Percentiles rank a stretch among this genome's conserved stretches.
Evolutionary conservation across 2,888 invertebrate species (phyloP).

Genomic region (Saturnia japonica): DNA sequence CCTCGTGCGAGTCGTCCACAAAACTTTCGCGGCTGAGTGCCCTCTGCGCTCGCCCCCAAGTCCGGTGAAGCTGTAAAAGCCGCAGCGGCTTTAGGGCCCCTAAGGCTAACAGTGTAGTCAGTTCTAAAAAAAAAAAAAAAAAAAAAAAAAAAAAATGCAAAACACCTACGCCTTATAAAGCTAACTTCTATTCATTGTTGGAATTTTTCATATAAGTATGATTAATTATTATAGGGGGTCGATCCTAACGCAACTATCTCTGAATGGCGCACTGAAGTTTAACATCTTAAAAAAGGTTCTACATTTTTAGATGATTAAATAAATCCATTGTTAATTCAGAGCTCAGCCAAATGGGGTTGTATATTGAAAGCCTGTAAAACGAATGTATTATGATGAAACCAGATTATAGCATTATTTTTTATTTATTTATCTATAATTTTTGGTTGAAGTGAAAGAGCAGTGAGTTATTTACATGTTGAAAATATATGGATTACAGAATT

Average conservation of each 20-base stretch:
- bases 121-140: too few relatives aligned
- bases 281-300: slow-evolving; percentile 31
- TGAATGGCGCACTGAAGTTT: background rate
- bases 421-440: background rate
- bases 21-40: too few relatives aligned
- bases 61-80: too few relatives aligned
- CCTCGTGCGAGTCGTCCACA: too few relatives aligned
- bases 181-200: too few relatives aligned
- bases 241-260: background rate
- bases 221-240: background rate
- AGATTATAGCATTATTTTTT: background rate
- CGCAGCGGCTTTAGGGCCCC: too few relatives aligned
- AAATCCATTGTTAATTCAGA: slow-evolving; percentile 32
- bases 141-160: too few relatives aligned
- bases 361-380: slow-evolving; percentile 26
- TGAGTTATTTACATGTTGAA: too few relatives aligned
- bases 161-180: background rate
- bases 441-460: background rate
- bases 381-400: background rate
- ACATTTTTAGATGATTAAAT: slow-evolving; percentile 37
- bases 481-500: too few relatives aligned
- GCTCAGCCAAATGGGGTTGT: slow-evolving; percentile 30
- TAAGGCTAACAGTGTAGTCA: too few relatives aligned
- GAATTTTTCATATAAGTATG: too few relatives aligned
- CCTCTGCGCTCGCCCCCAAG: too few relatives aligned